These are phyloP conservation scores for Drosophila kanapiae DNA, from an alignment of 1,140 invertebrate species.

Conservation along the genomic window DNA sequence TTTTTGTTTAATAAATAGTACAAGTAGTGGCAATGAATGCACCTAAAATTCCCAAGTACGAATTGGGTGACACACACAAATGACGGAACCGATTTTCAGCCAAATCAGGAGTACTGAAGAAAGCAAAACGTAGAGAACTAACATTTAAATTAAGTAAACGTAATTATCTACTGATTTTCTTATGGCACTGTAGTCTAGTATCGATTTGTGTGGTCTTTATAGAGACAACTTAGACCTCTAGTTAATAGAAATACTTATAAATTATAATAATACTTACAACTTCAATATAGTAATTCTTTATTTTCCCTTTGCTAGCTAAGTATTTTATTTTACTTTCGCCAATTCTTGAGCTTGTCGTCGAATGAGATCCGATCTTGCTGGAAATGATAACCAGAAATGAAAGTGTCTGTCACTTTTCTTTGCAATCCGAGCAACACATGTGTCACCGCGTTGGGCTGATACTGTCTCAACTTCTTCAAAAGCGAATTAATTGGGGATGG, in stretches of 20 bases:
- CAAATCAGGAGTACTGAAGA: too few relatives aligned
- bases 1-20: too few relatives aligned
- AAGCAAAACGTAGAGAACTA: too few relatives aligned
- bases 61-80: too few relatives aligned
- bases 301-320: neutral
- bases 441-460: constrained; percentile 11
- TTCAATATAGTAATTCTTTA: neutral
- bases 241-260: neutral
- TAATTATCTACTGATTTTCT: too few relatives aligned
- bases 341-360: neutral
- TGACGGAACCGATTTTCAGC: too few relatives aligned
- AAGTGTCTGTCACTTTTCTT: constrained; percentile 40
- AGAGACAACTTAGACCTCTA: too few relatives aligned
- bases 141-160: too few relatives aligned
- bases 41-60: too few relatives aligned
- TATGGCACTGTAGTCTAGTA: too few relatives aligned
- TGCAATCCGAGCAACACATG: neutral
- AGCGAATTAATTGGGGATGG: constrained; percentile 22
- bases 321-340: neutral
- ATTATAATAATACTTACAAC: neutral
- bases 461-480: constrained; percentile 34
- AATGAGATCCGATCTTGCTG: constrained; percentile 7
- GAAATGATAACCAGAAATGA: constrained; percentile 1
- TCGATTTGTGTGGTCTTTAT: too few relatives aligned
- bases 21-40: too few relatives aligned